phyloP scores from a whole-genome alignment of 1,140 invertebrate genomes.

The Centruroides sculpturatus region DNA sequence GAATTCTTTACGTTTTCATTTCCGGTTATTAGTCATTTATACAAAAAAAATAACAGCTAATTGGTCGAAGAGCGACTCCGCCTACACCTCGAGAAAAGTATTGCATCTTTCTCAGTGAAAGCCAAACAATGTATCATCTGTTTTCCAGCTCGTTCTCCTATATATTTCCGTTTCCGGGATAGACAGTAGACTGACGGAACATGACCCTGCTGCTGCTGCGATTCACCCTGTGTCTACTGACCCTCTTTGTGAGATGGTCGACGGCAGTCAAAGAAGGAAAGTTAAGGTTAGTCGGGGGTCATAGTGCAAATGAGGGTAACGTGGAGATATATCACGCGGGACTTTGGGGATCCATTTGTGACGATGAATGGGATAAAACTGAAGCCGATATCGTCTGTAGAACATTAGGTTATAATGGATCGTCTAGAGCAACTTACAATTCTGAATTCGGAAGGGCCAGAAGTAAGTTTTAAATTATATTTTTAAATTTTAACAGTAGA shows the following conservation, averaged over 20 bases:
- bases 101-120: too few relatives aligned
- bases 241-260: neutral
- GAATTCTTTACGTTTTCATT: too few relatives aligned
- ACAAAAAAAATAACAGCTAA: too few relatives aligned
- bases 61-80: too few relatives aligned
- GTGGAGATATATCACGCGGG: conserved; percentile 72
- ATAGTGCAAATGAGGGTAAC: conserved; percentile 45
- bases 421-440: conserved; percentile 45
- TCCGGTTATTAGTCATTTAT: too few relatives aligned
- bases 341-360: conserved; percentile 77
- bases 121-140: too few relatives aligned
- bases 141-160: too few relatives aligned
- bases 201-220: too few relatives aligned
- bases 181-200: too few relatives aligned
- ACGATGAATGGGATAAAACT: conserved; percentile 74
- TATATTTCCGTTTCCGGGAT: too few relatives aligned
- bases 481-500: too few relatives aligned
- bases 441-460: conserved; percentile 56
- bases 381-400: conserved; percentile 71
- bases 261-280: conserved; percentile 12
- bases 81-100: too few relatives aligned
- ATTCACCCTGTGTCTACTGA: neutral
- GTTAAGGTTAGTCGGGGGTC: conserved; percentile 23
- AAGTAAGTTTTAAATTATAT: conserved; percentile 46
- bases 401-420: conserved; percentile 48